These are phyloP conservation scores for Muscicapa comitata DNA, from an alignment of 2,797 vertebrate species.

Conservation along the genomic window DNA sequence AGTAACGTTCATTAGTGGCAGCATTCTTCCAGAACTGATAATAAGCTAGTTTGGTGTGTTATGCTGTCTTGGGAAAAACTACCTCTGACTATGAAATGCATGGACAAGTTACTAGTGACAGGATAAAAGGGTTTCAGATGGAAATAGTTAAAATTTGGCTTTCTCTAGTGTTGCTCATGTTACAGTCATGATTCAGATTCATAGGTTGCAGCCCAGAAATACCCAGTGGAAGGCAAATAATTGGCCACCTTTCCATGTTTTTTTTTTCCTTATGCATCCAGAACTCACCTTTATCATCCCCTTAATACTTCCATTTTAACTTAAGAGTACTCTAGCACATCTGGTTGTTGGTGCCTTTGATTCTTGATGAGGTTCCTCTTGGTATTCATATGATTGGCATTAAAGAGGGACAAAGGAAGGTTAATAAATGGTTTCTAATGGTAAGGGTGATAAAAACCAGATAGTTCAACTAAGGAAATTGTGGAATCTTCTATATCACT, in stretches of 20 bases:
- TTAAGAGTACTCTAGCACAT: background rate
- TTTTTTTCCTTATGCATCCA: background rate
- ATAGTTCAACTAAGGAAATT: background rate
- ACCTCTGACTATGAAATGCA: background rate
- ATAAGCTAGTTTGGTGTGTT: background rate
- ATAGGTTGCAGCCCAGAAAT: background rate
- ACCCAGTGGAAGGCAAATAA: background rate
- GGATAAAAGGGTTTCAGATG: background rate
- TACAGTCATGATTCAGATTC: background rate
- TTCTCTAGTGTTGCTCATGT: background rate
- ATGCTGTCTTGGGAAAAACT: background rate
- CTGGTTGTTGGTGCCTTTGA: background rate
- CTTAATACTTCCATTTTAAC: background rate
- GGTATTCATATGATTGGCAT: background rate
- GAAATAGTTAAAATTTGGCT: background rate
- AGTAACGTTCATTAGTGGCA: background rate
- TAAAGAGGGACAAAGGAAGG: rapidly evolving
- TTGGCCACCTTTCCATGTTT: rapidly evolving
- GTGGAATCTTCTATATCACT: background rate
- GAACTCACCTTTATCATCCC: background rate
- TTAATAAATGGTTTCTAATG: background rate
- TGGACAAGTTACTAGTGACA: background rate
- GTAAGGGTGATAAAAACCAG: background rate
- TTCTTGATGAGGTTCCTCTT: background rate
- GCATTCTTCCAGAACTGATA: background rate